These are phyloP conservation scores for Mylabris phalerata DNA, from an alignment of 1,140 invertebrate genomes.

Conservation along the genomic window DNA sequence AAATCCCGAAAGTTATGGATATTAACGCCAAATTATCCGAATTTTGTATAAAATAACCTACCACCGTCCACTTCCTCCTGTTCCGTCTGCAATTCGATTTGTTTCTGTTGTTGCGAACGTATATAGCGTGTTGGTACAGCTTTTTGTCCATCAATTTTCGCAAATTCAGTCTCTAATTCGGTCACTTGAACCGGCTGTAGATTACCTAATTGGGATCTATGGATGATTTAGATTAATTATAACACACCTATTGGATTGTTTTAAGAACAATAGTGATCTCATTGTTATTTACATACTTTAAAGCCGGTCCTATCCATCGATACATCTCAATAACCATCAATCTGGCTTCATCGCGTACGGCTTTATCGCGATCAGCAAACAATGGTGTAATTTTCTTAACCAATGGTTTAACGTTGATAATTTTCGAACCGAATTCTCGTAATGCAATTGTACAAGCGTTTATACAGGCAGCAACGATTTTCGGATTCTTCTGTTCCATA, in stretches of 20 bases:
- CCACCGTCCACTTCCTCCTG: constrained; percentile 31
- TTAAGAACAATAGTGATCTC: background rate
- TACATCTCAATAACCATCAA: constrained; percentile 85
- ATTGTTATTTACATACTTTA: constrained; percentile 24
- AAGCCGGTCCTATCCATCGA: constrained; percentile 48
- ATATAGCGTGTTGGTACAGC: constrained; percentile 72
- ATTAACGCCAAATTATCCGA: no score
- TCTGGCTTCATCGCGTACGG: constrained; percentile 87
- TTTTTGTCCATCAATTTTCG: constrained; percentile 64
- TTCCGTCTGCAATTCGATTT: constrained; percentile 52
- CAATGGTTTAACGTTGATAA: constrained; percentile 81
- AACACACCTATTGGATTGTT: background rate
- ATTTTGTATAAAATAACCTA: background rate
- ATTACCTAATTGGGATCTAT: constrained; percentile 70
- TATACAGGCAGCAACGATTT: constrained; percentile 84
- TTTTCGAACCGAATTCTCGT: constrained; percentile 86
- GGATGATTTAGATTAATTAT: constrained; percentile 6
- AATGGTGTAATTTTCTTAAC: constrained; percentile 80
- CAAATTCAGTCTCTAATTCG: constrained; percentile 86
- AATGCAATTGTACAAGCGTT: constrained; percentile 66
- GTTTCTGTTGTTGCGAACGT: constrained; percentile 80
- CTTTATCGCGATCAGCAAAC: constrained; percentile 87
- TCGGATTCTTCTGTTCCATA: constrained; percentile 92
- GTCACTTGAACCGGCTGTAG: constrained; percentile 85
- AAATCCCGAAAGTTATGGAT: no score